These are phyloP conservation scores for Arbacia lixula DNA, from an alignment of 53 echinoderm and acorn worm species.

Conservation along the genomic window DNA sequence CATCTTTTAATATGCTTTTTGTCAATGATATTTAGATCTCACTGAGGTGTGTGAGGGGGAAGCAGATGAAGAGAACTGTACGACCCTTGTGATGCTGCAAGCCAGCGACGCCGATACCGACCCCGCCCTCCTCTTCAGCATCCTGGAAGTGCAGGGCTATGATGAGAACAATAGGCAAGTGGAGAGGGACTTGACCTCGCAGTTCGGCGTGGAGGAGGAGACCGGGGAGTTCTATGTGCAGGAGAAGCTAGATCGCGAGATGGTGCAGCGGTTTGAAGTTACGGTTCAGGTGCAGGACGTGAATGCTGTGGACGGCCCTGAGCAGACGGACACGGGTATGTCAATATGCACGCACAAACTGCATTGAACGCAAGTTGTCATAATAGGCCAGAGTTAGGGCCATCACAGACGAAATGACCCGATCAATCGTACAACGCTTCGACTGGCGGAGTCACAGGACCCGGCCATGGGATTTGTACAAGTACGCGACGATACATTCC, in stretches of 20 bases:
- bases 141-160: not conserved
- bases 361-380: not conserved
- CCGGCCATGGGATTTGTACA: too few species aligned
- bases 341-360: too few species aligned
- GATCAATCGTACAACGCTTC: too few species aligned
- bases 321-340: constrained; percentile 53
- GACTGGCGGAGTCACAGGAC: too few species aligned
- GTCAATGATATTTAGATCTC: too few species aligned
- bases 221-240: constrained; percentile 49
- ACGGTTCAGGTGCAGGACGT: constrained; percentile 55
- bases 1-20: too few species aligned
- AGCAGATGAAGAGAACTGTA: not conserved
- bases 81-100: constrained; percentile 18
- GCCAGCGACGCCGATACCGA: constrained; percentile 67
- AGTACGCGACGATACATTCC: too few species aligned
- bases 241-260: constrained; percentile 63
- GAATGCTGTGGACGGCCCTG: constrained; percentile 5
- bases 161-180: constrained; percentile 8
- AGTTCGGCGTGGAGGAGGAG: constrained; percentile 49
- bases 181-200: not conserved
- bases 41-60: too few species aligned
- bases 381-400: too few species aligned
- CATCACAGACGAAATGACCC: too few species aligned
- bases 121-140: constrained; percentile 28
- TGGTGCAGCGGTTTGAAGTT: constrained; percentile 26